A percentile compares a stretch with the other conserved stretches of the same genome.
phyloP scores from a whole-genome alignment of 2,113 vertebrate genomes.

The Nesogale talazaci region DNA sequence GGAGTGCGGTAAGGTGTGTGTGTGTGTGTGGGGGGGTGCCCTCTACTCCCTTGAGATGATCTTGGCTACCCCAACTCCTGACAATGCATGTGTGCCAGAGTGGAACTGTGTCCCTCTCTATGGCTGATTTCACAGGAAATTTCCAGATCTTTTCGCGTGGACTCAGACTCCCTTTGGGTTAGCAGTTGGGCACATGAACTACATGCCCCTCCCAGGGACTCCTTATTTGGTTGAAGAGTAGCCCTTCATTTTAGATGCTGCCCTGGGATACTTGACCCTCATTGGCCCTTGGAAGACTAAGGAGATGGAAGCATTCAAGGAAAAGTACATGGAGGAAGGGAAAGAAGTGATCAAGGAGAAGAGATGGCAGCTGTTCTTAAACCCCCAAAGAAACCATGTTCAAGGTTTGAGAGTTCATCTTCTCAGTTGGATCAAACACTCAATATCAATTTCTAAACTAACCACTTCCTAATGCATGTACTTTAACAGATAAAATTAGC shows the following conservation, averaged over 20 bases:
- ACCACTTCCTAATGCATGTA: conserved; percentile 1
- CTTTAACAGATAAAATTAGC: conserved; percentile 42
- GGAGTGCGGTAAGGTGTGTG: background rate
- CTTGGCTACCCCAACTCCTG: background rate
- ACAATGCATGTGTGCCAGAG: background rate
- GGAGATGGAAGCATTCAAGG: background rate
- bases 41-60: background rate
- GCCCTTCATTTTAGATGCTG: background rate
- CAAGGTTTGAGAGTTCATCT: background rate
- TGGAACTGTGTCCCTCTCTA: background rate
- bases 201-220: background rate
- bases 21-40: too few relatives aligned
- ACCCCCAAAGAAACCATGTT: background rate
- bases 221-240: background rate
- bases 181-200: background rate
- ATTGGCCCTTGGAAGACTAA: background rate
- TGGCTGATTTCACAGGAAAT: background rate
- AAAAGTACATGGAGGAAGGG: background rate
- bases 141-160: background rate
- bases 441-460: conserved; percentile 21
- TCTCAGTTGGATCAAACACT: background rate
- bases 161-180: background rate
- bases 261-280: background rate
- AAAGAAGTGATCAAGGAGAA: background rate
- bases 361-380: background rate